phyloP scores from a whole-genome alignment of 2,888 invertebrate species.

The Trachelus iudaicus region DNA sequence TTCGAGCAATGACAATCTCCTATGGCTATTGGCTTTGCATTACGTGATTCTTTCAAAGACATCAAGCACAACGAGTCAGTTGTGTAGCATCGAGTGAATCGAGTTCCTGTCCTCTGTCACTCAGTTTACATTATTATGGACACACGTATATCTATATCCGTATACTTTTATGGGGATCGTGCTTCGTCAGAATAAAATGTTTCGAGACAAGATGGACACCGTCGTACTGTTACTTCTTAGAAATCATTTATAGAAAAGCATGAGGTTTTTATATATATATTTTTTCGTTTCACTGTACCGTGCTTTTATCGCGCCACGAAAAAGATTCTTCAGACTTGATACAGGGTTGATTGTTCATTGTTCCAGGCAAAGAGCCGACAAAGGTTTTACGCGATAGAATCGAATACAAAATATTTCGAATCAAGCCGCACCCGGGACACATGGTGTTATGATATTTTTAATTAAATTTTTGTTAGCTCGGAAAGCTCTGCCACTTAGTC shows the following conservation, averaged over 20 bases:
- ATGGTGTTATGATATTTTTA: not conserved
- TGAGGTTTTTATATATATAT: not conserved
- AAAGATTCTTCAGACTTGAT: conserved; percentile 29
- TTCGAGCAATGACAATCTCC: conserved; percentile 32
- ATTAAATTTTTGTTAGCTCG: not conserved
- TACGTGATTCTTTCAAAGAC: not conserved
- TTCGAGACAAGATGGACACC: not conserved
- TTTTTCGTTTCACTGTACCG: not conserved
- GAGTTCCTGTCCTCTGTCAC: not conserved
- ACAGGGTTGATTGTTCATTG: conserved; percentile 49
- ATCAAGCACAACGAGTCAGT: not conserved
- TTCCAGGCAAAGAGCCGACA: conserved; percentile 50
- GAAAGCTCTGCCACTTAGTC: not conserved
- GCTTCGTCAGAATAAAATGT: not conserved
- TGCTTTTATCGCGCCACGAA: not conserved
- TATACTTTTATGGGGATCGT: not conserved
- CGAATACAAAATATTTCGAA: conserved; percentile 17
- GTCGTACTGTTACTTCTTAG: not conserved
- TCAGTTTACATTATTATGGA: not conserved
- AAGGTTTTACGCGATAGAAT: conserved; percentile 45
- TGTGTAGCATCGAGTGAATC: not conserved
- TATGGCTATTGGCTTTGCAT: not conserved
- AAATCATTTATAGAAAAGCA: not conserved
- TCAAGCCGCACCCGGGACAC: not conserved
- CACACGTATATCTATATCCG: not conserved